phyloP scores from a whole-genome alignment of 2,113 vertebrate species.

The Copsychus sechellarum region DNA sequence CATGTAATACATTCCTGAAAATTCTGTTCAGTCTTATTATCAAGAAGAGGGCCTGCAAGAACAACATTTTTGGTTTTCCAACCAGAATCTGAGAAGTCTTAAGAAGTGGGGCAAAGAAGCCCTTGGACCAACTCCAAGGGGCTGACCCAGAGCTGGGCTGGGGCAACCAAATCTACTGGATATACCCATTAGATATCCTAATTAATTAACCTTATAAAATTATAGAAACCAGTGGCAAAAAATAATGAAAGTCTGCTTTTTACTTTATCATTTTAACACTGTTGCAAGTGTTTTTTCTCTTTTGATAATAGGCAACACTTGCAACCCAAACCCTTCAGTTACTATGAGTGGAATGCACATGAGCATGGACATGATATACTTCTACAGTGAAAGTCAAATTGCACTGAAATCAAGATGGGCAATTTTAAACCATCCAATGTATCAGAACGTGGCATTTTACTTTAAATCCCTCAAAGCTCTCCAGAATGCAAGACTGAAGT shows the following conservation, averaged over 20 bases:
- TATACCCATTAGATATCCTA: neutral
- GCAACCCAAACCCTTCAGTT: neutral
- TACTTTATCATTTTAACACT: neutral
- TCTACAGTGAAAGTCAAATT: neutral
- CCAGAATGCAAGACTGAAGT: neutral
- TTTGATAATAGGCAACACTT: neutral
- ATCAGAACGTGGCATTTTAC: neutral
- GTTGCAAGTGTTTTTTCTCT: neutral
- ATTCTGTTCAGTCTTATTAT: neutral
- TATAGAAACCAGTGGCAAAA: accelerated
- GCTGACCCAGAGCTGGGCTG: neutral
- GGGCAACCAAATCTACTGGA: accelerated
- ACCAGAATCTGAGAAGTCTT: neutral
- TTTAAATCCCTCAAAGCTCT: neutral
- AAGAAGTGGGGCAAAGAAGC: neutral
- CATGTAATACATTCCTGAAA: neutral
- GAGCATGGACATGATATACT: accelerated
- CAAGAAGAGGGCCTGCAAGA: neutral
- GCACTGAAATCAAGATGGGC: neutral
- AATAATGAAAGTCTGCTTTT: neutral
- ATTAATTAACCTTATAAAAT: neutral
- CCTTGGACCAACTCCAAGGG: neutral
- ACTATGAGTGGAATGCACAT: neutral
- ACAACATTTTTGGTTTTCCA: neutral
- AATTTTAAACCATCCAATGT: neutral